phyloP scores from a whole-genome alignment of 1,140 invertebrate species.

The Harlomillsia oculata region DNA sequence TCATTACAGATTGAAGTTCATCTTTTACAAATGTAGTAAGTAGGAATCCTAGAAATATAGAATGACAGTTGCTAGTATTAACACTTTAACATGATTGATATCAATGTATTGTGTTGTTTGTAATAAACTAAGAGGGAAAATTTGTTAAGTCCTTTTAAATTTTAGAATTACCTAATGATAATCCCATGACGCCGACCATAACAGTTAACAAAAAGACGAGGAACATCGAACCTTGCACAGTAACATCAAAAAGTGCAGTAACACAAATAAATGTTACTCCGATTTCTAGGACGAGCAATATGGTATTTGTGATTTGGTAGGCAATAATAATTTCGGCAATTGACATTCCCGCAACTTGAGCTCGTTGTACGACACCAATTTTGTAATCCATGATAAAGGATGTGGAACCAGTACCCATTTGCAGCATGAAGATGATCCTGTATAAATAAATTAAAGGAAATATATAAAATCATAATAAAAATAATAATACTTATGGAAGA shows the following conservation, averaged over 20 bases:
- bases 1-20: constrained; percentile 65
- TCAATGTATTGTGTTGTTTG: too few species aligned
- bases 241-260: constrained; percentile 17
- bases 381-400: constrained; percentile 82
- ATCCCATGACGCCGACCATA: constrained; percentile 22
- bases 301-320: constrained; percentile 81
- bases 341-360: constrained; percentile 70
- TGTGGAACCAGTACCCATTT: too few species aligned
- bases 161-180: constrained; percentile 23
- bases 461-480: too few species aligned
- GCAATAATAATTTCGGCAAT: constrained; percentile 80
- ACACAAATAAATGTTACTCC: constrained; percentile 59
- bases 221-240: constrained; percentile 12
- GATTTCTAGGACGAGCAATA: constrained; percentile 87
- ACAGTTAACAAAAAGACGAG: constrained; percentile 8
- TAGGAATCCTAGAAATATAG: constrained; percentile 38
- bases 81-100: too few species aligned
- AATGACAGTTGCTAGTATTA: too few species aligned
- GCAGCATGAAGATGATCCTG: too few species aligned
- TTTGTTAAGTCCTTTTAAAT: too few species aligned
- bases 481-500: too few species aligned
- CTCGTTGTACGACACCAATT: constrained; percentile 73
- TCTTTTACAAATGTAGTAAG: constrained; percentile 47
- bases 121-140: too few species aligned
- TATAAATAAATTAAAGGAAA: too few species aligned